Conservation (phyloP, 2,113 vertebrate species). For the Anhinga rufa region DNA sequence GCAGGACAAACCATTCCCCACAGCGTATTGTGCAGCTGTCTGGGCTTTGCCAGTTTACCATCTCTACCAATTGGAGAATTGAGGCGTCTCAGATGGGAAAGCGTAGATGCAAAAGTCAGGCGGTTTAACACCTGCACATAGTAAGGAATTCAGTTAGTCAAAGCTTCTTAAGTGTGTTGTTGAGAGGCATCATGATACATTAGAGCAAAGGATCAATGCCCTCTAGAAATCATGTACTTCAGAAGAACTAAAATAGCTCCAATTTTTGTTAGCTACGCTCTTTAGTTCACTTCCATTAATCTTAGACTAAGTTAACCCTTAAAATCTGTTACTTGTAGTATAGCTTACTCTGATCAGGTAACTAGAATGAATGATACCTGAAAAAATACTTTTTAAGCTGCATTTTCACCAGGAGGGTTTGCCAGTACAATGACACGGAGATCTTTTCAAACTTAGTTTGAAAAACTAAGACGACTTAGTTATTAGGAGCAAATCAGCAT, state of each 20-base stretch:
- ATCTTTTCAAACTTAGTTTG: background rate
- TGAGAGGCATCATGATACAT: background rate
- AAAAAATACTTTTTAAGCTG: background rate
- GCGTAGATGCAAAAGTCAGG: slow-evolving; percentile 93
- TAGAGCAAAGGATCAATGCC: background rate
- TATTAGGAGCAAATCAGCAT: background rate
- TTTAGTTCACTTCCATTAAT: background rate
- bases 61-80: slow-evolving; percentile 97
- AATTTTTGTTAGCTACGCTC: background rate
- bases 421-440: background rate
- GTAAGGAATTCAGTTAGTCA: background rate
- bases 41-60: slow-evolving; percentile 95
- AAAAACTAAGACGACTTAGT: background rate
- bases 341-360: background rate
- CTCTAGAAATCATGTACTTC: background rate
- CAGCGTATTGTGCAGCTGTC: slow-evolving; percentile 94
- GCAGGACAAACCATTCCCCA: slow-evolving; percentile 99
- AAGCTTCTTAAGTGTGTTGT: background rate
- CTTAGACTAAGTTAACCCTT: background rate
- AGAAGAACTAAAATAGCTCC: background rate
- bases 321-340: background rate
- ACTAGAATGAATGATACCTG: background rate
- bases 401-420: background rate
- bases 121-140: slow-evolving; percentile 88
- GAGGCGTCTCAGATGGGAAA: slow-evolving; percentile 92